Evolutionary conservation across 2,113 vertebrate genomes (phyloP).

Genomic region (Tetrao urogallus): DNA sequence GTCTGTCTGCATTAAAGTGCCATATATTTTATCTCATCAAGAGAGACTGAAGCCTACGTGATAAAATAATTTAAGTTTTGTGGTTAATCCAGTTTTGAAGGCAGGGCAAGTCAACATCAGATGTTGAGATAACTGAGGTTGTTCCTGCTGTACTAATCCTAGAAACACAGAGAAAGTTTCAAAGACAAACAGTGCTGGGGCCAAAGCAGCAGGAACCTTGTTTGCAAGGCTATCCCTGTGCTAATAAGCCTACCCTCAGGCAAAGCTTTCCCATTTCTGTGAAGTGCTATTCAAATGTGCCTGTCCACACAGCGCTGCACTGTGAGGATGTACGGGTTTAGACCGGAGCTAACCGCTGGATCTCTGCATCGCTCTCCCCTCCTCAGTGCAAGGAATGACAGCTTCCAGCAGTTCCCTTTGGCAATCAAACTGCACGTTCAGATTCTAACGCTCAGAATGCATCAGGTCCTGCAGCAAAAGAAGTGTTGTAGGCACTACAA

Average conservation of each 20-base stretch:
- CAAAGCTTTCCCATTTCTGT: background rate
- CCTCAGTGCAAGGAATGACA: background rate
- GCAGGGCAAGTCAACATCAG: background rate
- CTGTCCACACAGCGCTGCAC: background rate
- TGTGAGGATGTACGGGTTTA: background rate
- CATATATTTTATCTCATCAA: background rate
- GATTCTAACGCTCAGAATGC: background rate
- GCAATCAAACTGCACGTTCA: background rate
- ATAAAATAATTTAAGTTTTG: constrained; percentile 5
- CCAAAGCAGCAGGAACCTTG: background rate
- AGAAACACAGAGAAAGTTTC: background rate
- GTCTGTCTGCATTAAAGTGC: background rate
- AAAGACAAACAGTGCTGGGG: background rate
- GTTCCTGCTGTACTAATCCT: background rate
- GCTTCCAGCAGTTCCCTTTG: background rate
- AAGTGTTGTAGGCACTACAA: background rate
- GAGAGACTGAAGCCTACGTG: background rate
- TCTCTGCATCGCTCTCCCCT: background rate
- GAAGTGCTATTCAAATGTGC: background rate
- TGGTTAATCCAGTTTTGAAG: background rate
- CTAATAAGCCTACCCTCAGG: background rate
- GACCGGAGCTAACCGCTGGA: background rate
- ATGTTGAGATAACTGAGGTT: background rate
- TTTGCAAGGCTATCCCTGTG: background rate
- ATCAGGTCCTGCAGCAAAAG: background rate